Evolutionary conservation across 2,113 vertebrate genomes (phyloP).

Genomic region (Apistogramma diplotaenia): DNA sequence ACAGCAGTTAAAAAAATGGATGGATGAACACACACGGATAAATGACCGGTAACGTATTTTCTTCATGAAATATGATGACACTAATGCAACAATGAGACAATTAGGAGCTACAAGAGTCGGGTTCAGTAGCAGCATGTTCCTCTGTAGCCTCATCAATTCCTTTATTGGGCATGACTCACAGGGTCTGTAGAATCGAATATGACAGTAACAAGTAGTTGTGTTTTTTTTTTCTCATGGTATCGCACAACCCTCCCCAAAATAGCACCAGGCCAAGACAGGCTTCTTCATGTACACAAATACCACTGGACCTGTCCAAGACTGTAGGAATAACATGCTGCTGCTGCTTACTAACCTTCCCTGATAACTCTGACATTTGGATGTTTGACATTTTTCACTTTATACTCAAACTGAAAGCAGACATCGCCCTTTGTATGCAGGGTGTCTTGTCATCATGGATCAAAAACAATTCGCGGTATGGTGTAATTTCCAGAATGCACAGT

Average conservation of each 20-base stretch:
- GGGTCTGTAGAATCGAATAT: neutral
- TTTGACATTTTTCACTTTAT: conserved; percentile 34
- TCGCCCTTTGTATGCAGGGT: neutral
- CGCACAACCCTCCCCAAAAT: conserved; percentile 3
- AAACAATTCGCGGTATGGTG: neutral
- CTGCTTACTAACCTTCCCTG: conserved; percentile 7
- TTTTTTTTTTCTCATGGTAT: neutral
- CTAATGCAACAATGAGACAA: neutral
- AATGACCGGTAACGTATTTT: neutral
- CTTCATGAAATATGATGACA: neutral
- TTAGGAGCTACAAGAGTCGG: neutral
- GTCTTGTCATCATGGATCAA: neutral
- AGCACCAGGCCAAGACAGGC: neutral
- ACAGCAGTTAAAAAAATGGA: neutral
- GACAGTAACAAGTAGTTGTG: neutral
- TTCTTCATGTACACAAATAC: conserved; percentile 24
- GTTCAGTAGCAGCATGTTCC: neutral
- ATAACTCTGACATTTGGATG: conserved; percentile 48
- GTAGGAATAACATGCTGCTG: neutral
- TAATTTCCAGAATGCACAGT: neutral
- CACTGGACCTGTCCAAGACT: conserved; percentile 3
- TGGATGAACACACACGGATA: neutral
- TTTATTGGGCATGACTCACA: conserved; percentile 1
- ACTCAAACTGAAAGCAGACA: neutral
- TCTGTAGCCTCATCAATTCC: neutral